phyloP scores from a whole-genome alignment of 2,113 vertebrate species.

The Sapayoa aenigma region DNA sequence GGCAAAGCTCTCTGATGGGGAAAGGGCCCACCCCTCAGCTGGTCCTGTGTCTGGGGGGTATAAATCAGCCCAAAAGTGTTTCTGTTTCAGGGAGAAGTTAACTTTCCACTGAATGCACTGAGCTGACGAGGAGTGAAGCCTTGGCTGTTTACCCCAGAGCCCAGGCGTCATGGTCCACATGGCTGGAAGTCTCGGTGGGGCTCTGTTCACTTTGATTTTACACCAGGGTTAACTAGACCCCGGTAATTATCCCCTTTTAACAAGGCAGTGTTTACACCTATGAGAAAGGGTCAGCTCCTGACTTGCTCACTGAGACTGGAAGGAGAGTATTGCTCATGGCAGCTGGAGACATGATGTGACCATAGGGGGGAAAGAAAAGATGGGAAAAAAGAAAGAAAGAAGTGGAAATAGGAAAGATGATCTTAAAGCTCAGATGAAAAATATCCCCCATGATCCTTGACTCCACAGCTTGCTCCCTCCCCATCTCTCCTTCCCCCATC shows the following conservation, averaged over 20 bases:
- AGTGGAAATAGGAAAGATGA: slow-evolving; percentile 2
- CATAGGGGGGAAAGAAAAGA: background rate
- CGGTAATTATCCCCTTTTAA: slow-evolving; percentile 63
- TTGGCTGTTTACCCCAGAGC: slow-evolving; percentile 30
- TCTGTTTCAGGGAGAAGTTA: slow-evolving; percentile 11
- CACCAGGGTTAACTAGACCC: slow-evolving; percentile 53
- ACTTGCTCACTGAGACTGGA: background rate
- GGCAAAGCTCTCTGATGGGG: background rate
- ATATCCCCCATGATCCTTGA: background rate
- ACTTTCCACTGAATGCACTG: slow-evolving; percentile 16
- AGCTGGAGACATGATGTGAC: background rate
- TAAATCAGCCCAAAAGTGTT: background rate
- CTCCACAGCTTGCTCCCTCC: background rate
- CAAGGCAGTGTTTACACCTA: slow-evolving; percentile 58
- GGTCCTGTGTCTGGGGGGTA: background rate
- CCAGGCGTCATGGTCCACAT: background rate
- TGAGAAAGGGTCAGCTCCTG: slow-evolving; percentile 46
- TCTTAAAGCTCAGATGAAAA: slow-evolving; percentile 49
- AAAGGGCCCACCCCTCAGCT: background rate
- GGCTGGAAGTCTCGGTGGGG: slow-evolving; percentile 30
- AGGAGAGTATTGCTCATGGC: slow-evolving; percentile 29
- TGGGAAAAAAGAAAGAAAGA: slow-evolving; percentile 5
- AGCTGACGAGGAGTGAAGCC: slow-evolving; percentile 33
- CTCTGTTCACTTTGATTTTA: slow-evolving; percentile 66
- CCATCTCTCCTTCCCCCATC: background rate